These are phyloP conservation scores for Pseudomugil gertrudae DNA, from an alignment of 2,797 vertebrate species.

Conservation along the genomic window DNA sequence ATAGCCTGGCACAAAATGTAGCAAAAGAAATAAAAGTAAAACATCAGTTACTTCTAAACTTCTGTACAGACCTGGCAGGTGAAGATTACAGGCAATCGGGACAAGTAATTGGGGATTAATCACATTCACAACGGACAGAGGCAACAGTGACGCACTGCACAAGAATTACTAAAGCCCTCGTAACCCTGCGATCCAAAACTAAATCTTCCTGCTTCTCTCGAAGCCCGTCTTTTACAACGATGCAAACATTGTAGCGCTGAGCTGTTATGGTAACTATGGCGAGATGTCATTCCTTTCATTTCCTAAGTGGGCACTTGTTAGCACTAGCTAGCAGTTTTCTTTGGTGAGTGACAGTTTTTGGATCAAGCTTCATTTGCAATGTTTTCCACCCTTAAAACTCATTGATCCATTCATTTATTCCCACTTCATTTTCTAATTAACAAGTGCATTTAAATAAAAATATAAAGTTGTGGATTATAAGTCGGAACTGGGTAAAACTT, in stretches of 20 bases:
- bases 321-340: slow-evolving; percentile 66
- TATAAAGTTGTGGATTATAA: slow-evolving; percentile 26
- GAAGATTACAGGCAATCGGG: slow-evolving; percentile 52
- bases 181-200: slow-evolving; percentile 16
- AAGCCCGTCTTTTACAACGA: neutral
- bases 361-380: slow-evolving; percentile 12
- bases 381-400: slow-evolving; percentile 10
- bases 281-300: slow-evolving; percentile 47
- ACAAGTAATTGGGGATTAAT: slow-evolving; percentile 48
- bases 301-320: slow-evolving; percentile 70
- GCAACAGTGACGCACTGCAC: slow-evolving; percentile 73
- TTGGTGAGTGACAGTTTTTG: slow-evolving; percentile 65
- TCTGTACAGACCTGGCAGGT: slow-evolving; percentile 38
- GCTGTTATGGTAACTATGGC: slow-evolving; percentile 20
- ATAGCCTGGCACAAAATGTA: slow-evolving; percentile 24
- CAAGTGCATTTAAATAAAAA: slow-evolving; percentile 5
- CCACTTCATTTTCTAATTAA: slow-evolving; percentile 6
- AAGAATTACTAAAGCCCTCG: slow-evolving; percentile 53
- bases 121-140: slow-evolving; percentile 80
- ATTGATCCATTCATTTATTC: slow-evolving; percentile 11
- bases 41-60: slow-evolving; percentile 41
- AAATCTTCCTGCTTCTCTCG: neutral
- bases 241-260: slow-evolving; percentile 25
- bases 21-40: slow-evolving; percentile 39
- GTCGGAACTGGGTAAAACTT: slow-evolving; percentile 24